Conservation (phyloP, 2,888 invertebrate species). For the Doris montereyensis region DNA sequence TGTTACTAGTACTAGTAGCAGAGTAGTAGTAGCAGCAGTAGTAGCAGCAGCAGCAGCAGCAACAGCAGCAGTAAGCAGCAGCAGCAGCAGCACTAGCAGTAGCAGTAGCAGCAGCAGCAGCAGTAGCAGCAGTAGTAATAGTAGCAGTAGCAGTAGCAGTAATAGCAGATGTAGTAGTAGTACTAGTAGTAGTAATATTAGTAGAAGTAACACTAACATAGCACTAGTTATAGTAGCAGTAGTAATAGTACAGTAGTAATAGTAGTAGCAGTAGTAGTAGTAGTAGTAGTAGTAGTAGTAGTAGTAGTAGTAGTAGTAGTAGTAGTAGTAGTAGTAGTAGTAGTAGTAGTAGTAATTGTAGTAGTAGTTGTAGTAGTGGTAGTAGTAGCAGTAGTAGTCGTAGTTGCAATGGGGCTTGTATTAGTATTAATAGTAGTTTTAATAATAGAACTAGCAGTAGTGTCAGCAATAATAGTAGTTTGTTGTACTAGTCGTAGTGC, state of each 20-base stretch:
- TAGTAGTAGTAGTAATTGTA: too few relatives aligned
- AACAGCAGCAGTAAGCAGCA: too few relatives aligned
- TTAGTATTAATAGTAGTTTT: slow-evolving; percentile 8
- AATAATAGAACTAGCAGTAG: slow-evolving; percentile 2
- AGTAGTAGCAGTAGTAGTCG: too few relatives aligned
- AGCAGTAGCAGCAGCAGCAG: slow-evolving; percentile 10
- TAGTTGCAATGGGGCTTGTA: background rate
- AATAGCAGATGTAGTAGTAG: slow-evolving; percentile 13
- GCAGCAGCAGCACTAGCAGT: slow-evolving; percentile 6
- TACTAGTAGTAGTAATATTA: slow-evolving; percentile 12
- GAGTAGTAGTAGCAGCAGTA: slow-evolving; percentile 12
- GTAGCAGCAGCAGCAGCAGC: slow-evolving; percentile 9
- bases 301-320: slow-evolving; percentile 21
- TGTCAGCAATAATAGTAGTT: slow-evolving; percentile 5
- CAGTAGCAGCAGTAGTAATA: background rate
- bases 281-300: slow-evolving; percentile 21
- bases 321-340: slow-evolving; percentile 21
- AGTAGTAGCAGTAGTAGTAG: slow-evolving; percentile 21
- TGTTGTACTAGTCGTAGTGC: background rate
- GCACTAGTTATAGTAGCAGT: slow-evolving; percentile 9
- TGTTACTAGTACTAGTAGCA: too few relatives aligned
- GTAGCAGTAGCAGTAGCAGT: slow-evolving; percentile 7
- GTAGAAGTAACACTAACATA: slow-evolving; percentile 6
- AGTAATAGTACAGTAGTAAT: slow-evolving; percentile 13
- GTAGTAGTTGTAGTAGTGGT: too few relatives aligned